Conservation (phyloP, 2,113 vertebrate genomes). For the Rhineura floridana region DNA sequence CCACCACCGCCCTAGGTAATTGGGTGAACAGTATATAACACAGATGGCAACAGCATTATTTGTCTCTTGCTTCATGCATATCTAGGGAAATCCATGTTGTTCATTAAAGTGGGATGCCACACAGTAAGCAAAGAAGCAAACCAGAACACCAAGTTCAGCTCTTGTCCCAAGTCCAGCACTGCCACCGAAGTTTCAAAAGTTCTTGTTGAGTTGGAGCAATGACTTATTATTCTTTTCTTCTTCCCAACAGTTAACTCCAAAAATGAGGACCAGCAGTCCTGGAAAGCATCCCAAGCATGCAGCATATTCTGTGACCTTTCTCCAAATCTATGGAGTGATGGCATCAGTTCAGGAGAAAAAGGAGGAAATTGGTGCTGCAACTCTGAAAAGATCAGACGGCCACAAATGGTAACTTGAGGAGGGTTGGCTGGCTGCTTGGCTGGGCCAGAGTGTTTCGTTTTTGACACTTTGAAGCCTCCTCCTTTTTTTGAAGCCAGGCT, state of each 20-base stretch:
- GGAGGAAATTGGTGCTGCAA: slow-evolving; percentile 15
- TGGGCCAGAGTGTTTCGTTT: slow-evolving; percentile 27
- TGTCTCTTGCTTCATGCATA: not conserved
- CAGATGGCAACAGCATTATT: no score
- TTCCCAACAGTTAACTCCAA: slow-evolving; percentile 4
- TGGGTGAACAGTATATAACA: no score
- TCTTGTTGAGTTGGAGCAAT: not conserved
- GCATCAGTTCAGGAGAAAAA: slow-evolving; percentile 31
- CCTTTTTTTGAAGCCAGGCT: slow-evolving; percentile 31
- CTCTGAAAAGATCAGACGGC: slow-evolving; percentile 41
- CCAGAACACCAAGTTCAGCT: not conserved
- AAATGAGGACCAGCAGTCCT: slow-evolving; percentile 16
- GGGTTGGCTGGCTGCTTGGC: slow-evolving; percentile 26
- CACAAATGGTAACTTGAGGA: slow-evolving; percentile 49
- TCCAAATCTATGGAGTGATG: slow-evolving; percentile 16
- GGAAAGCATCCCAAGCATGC: not conserved
- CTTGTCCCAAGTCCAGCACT: accelerated
- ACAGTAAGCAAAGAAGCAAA: accelerated
- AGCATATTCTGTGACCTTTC: not conserved
- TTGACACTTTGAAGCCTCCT: not conserved
- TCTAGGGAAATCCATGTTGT: accelerated
- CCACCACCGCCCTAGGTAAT: no score
- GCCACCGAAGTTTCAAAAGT: not conserved
- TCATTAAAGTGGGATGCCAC: not conserved
- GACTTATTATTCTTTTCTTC: not conserved